Percentiles rank a stretch among this genome's conserved stretches.
phyloP scores from a whole-genome alignment of 1,140 invertebrate genomes.

The Arion vulgaris region DNA sequence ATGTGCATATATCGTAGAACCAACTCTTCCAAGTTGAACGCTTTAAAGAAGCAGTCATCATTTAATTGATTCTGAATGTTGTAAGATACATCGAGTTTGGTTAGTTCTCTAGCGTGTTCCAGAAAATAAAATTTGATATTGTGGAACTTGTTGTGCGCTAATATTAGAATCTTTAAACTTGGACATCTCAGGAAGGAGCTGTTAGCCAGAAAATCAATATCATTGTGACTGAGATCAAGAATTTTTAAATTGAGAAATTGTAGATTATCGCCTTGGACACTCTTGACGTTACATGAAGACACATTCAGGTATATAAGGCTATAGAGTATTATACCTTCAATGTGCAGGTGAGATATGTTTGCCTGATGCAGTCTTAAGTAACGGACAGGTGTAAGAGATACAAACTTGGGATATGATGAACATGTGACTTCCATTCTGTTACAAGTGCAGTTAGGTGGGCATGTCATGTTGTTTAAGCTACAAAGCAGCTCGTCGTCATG shows the following conservation, averaged over 20 bases:
- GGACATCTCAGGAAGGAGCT: not conserved
- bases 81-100: conserved; percentile 3
- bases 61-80: not conserved
- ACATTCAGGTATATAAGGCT: conserved; percentile 35
- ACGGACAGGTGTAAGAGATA: conserved; percentile 22
- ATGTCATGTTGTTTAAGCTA: not conserved
- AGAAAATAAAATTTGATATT: not conserved
- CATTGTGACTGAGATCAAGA: conserved; percentile 37
- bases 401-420: not conserved
- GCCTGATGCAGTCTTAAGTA: conserved; percentile 14
- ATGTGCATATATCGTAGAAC: conserved; percentile 6
- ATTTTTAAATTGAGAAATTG: conserved; percentile 24
- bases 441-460: conserved; percentile 26
- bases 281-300: not conserved
- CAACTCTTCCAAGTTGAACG: conserved; percentile 16
- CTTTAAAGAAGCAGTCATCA: not conserved
- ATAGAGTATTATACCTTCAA: conserved; percentile 4
- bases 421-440: conserved; percentile 34
- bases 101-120: not conserved
- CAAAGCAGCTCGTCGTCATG: conserved; percentile 42
- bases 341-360: not conserved
- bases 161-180: not conserved
- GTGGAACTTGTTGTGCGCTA: conserved; percentile 5
- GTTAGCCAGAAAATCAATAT: not conserved
- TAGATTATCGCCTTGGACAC: not conserved